These are phyloP conservation scores for Catamblyrhynchus diadema DNA, from an alignment of 2,797 vertebrate species.

Conservation along the genomic window DNA sequence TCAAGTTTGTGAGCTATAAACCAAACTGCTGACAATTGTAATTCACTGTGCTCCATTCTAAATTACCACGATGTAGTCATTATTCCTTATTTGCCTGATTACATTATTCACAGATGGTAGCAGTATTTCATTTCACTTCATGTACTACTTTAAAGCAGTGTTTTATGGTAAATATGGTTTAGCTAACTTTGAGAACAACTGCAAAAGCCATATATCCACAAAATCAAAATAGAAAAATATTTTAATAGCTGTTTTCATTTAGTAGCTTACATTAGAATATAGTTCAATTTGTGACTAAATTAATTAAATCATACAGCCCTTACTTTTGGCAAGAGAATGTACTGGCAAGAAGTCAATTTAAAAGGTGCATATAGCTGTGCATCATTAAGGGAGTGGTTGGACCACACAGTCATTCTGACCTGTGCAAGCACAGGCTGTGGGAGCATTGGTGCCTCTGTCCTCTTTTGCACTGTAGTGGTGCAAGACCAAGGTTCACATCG, in stretches of 20 bases:
- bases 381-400: not conserved
- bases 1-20: conserved; percentile 45
- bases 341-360: not conserved
- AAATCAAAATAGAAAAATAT: conserved; percentile 5
- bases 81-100: conserved; percentile 58
- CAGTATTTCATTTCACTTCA: not conserved
- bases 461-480: not conserved
- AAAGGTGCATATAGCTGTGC: not conserved
- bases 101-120: conserved; percentile 51
- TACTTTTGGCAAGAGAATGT: not conserved
- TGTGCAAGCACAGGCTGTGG: not conserved
- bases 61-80: conserved; percentile 44
- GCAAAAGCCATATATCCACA: not conserved
- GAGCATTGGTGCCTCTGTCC: not conserved
- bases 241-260: conserved; percentile 5
- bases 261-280: not conserved
- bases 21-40: conserved; percentile 56
- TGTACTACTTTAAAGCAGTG: not conserved
- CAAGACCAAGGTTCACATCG: not conserved
- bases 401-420: not conserved
- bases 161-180: not conserved
- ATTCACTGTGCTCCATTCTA: conserved; percentile 39
- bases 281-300: not conserved
- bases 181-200: not conserved
- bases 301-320: not conserved